These are phyloP conservation scores for Lamellibrachia luymesi DNA, from an alignment of 1,140 invertebrate species.

Conservation along the genomic window DNA sequence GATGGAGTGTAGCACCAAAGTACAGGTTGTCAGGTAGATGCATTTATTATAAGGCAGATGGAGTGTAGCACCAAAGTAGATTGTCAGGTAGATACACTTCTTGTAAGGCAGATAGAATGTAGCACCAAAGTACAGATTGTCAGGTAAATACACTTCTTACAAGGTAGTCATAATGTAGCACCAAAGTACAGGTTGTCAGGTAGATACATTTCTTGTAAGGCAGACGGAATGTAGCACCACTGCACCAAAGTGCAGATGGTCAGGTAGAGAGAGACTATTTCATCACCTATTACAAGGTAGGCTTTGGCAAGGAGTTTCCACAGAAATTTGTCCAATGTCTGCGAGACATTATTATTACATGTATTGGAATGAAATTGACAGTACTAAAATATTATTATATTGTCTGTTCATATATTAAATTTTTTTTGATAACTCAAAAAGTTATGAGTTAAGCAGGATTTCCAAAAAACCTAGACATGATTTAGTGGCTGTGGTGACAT, in stretches of 20 bases:
- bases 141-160: slow-evolving; percentile 59
- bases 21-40: slow-evolving; percentile 74
- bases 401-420: too few species aligned
- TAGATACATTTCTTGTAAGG: slow-evolving; percentile 59
- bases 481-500: too few species aligned
- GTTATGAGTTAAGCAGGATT: too few species aligned
- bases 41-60: slow-evolving; percentile 71
- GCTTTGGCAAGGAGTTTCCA: too few species aligned
- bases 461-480: too few species aligned
- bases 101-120: slow-evolving; percentile 81
- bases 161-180: slow-evolving; percentile 88
- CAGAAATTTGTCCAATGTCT: too few species aligned
- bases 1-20: slow-evolving; percentile 83
- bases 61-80: slow-evolving; percentile 88
- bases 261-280: slow-evolving; percentile 59
- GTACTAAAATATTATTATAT: too few species aligned
- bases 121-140: slow-evolving; percentile 84
- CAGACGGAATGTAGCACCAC: slow-evolving; percentile 85
- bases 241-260: slow-evolving; percentile 84
- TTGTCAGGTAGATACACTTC: slow-evolving; percentile 65
- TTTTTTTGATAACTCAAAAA: too few species aligned
- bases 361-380: too few species aligned
- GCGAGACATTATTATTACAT: too few species aligned
- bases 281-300: too few species aligned
- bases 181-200: slow-evolving; percentile 83